Base-by-base conservation (phyloP, 2,888 invertebrate genomes). In the Dusona sp. region DNA sequence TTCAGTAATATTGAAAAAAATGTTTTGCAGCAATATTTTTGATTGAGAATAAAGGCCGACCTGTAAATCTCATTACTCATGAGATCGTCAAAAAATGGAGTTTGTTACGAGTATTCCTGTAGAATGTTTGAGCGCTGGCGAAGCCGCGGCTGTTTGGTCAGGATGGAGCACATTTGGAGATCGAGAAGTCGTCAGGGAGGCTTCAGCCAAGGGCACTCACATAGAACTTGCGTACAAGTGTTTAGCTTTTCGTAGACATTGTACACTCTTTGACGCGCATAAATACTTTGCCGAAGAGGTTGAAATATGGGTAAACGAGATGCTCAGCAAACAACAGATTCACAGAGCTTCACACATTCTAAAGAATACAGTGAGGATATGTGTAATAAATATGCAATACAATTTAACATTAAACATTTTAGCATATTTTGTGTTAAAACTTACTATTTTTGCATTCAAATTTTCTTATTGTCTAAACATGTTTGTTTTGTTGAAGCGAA, bases 131-230 rank as follows among this genome's bases (percentile, higher is more conserved):
- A 95, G 94, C 83, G 95, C 94, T 84, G 95, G 95, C 92, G 95
- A 95, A 93, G 94, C 95, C 88, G 95, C 95, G 89, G 95, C 95
- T 74, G 95, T 97, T 89, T 97, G 96, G 96, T 95, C 95, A 77
- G 96, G 96, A 88, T 97, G 97, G 97, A 95, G 95, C 86, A 95
- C 94, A 79, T 95, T 96, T 89, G 95, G 96, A 61, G 95, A 96
- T 48, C 94, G 96, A 91, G 96, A 97, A 93, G 95, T 97, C 65
- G 96, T 96, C 0, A 94, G 97, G 89, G 97, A 97, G 92, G 96
- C 97, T 19, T 96, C 96, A 45, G 95, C 96, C 1, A 97, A 97
- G 92, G 97, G 97, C 25, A 95, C 95, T 42, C 96, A 96, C 89
- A 95, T 96, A 68, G 94, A 94, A 51, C 92, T 96, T 80, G 96